Base-by-base conservation (phyloP, 2,797 vertebrate species). In the Rhinoraja longicauda region DNA sequence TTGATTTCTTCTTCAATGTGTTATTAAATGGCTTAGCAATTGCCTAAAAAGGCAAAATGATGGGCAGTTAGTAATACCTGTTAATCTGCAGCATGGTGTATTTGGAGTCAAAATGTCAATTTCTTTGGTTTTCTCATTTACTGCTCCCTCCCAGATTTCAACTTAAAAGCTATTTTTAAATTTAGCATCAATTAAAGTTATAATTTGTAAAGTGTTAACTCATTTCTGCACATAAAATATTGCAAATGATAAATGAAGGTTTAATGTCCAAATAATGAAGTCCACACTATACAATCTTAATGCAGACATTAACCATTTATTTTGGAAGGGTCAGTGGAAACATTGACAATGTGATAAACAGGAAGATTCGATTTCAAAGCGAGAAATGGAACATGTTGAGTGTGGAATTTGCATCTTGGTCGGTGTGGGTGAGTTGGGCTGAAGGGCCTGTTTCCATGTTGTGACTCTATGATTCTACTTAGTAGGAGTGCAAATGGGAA, bases 261-360 rank as follows among this genome's bases (percentile, higher is more conserved):
- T 88, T 88, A 88, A 17, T n/a, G 21, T 86, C 59, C 62, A 88
- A n/a, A 67, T 88, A 36, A 21, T 88, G 64, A 88, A 36, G 19
- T 19, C n/a, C n/a, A 9, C 9, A 10, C 62, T 9, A n/a, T 88
- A 64, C 62, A 13, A 19, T 88, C 67, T 32, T 67, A 67, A 32
- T 88, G n/a, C 7, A 67, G n/a, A 17, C 19, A 62, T 17, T 64
- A 86, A 88, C 59, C 15, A 19, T 64, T 88, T 64, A 88, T 67
- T 88, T 88, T 88, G 12, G 36, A 24, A 67, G 17, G 84, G 17
- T 88, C 84, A 19, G 17, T 88, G 32, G 67, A 77, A 36, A 32
- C 6, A 88, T 88, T 6, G 21, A 24, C 70, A 73, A 6, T 73
- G 70, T 29, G 59, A 2, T 88, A 36, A 88, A 64, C 45, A 19